These are phyloP conservation scores for Perizoma flavofasciatum DNA, from an alignment of 2,888 invertebrate species.

Conservation along the genomic window DNA sequence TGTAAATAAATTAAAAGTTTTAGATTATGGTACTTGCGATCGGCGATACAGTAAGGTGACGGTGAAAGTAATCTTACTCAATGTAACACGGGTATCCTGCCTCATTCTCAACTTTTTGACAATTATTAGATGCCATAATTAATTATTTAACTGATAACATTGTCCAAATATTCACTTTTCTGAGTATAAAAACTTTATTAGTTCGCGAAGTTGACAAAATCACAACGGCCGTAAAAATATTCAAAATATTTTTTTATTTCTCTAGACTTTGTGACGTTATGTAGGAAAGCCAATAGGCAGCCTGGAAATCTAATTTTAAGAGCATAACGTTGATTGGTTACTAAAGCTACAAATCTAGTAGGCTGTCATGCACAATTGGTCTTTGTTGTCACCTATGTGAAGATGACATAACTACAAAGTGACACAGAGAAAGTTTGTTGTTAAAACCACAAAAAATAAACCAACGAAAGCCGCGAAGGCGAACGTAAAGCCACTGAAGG, in stretches of 20 bases:
- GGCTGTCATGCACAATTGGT: too few species aligned
- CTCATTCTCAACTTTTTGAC: conserved; percentile 85
- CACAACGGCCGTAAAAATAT: conserved; percentile 57
- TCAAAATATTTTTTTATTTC: conserved; percentile 43
- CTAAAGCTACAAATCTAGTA: background rate
- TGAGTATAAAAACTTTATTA: background rate
- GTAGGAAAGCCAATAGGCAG: background rate
- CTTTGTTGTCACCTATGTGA: too few species aligned
- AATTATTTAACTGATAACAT: background rate
- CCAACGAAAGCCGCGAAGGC: too few species aligned
- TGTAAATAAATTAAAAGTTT: conserved; percentile 46
- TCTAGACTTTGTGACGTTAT: too few species aligned
- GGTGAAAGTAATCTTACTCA: conserved; percentile 78
- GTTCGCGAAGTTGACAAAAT: conserved; percentile 12
- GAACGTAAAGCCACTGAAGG: too few species aligned
- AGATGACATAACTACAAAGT: too few species aligned
- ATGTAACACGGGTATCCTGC: conserved; percentile 84
- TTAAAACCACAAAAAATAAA: too few species aligned
- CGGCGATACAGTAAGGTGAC: background rate
- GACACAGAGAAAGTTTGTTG: too few species aligned
- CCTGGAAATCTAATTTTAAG: background rate
- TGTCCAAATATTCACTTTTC: conserved; percentile 1
- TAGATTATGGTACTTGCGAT: too few species aligned
- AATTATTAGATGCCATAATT: conserved; percentile 62
- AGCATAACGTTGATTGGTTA: background rate